Percentiles rank a stretch among this genome's conserved stretches.
These are phyloP conservation scores for Hirundo rustica DNA, from an alignment of 2,797 vertebrate species.

Conservation along the genomic window DNA sequence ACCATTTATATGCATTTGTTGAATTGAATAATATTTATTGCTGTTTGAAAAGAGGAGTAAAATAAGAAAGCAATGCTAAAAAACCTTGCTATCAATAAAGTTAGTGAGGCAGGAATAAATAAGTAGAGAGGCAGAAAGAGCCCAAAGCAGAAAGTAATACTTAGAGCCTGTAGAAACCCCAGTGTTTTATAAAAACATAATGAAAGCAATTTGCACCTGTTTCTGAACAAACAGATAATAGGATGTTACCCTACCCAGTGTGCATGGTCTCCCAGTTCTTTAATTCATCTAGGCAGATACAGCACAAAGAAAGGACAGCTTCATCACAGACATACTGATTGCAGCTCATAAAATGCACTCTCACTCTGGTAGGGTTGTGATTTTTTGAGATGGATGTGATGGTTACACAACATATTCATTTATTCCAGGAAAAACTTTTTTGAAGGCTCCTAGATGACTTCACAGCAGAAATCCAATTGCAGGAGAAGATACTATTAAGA, in stretches of 20 bases:
- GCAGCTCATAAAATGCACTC: neutral
- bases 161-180: conserved; percentile 24
- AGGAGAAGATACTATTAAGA: neutral
- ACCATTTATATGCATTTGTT: conserved; percentile 78
- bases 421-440: neutral
- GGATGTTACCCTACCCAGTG: neutral
- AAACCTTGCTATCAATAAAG: conserved; percentile 69
- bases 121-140: conserved; percentile 59
- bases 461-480: neutral
- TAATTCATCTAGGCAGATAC: neutral
- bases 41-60: conserved; percentile 22
- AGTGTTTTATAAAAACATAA: conserved; percentile 52
- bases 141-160: conserved; percentile 15
- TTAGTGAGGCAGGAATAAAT: conserved; percentile 69
- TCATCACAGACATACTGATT: neutral
- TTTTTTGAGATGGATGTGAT: neutral
- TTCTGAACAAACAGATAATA: neutral
- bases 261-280: neutral
- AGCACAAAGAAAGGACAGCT: neutral
- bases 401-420: neutral
- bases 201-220: conserved; percentile 45
- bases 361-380: neutral
- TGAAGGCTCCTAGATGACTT: neutral
- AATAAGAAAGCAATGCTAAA: conserved; percentile 62
- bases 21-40: conserved; percentile 77